Evolutionary conservation across 92 coral and sea anemone genomes (phyloP), one percentile per base, ranked within the genome.

Genomic region (Bergia sp.): DNA sequence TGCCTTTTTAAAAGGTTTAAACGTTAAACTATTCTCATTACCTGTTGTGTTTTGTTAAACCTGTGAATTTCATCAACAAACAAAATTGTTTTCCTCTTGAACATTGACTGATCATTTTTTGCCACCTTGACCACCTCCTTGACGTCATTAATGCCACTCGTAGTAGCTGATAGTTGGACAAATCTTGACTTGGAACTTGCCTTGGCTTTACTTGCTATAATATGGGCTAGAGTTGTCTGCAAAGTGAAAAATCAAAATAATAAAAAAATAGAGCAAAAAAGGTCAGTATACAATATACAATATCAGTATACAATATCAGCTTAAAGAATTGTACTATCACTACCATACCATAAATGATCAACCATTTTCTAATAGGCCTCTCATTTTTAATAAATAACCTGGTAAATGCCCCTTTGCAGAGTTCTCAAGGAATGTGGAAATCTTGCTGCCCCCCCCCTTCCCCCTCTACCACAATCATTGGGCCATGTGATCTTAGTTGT

Each of bases 21-120:
- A 29, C 2, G 66, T 58, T 18, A 58, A 58, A 49, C 55, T 58
- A 58, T 15, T 29, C 76, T 29, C 40, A 71, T 69, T 78, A 94
- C 98, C 98, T 97, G 99, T 69, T 97, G 99, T 82, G 96, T 91
- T 80, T 97, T 97, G 88, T 97, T 97, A 91, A 97, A 97, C 37
- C 99, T 87, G 91, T 97, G 99, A 80, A 97, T 97, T 88, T 97
- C 99, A 91, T 97, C 99, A 73, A 97, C 92, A 92, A 97, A 97
- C 93, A 97, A 91, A 47, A 97, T 94, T 36, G 99, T 97, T 67
- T 97, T 97, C 61, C 99, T 94, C 53, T 92, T 92, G 50, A 95
- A 97, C 97, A 97, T 89, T 40, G 89, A 85, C 77, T 95, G 98
- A 88, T 97, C 99, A 97, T 97, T 97, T 88, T 85, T 95, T 49